Percentiles rank a stretch among this genome's conserved stretches.
Evolutionary conservation across 2,113 vertebrate species (phyloP).

Genomic region (Accipiter virgatus): DNA sequence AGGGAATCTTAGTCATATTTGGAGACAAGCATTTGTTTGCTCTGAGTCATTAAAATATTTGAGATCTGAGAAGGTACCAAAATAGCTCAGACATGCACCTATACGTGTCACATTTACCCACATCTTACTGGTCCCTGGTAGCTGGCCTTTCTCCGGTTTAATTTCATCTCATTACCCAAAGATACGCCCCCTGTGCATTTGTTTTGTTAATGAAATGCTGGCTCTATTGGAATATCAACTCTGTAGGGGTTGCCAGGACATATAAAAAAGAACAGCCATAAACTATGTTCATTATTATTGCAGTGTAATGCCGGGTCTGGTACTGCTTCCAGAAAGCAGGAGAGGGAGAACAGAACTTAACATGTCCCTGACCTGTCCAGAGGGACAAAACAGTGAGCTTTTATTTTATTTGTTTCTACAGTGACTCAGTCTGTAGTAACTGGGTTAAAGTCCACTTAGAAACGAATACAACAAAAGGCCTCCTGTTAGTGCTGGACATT

Average conservation of each 20-base stretch:
- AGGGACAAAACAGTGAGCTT: slow-evolving; percentile 71
- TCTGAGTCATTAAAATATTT: background rate
- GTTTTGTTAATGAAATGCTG: slow-evolving; percentile 41
- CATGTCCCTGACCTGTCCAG: slow-evolving; percentile 67
- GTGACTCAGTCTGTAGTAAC: slow-evolving; percentile 81
- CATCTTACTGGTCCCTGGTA: background rate
- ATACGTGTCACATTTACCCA: background rate
- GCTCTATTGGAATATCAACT: slow-evolving; percentile 20
- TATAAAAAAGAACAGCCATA: slow-evolving; percentile 37
- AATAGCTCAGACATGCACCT: slow-evolving; percentile 2
- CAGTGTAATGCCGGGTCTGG: background rate
- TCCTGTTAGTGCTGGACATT: slow-evolving; percentile 81
- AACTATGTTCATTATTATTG: slow-evolving; percentile 35
- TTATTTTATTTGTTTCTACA: slow-evolving; percentile 80
- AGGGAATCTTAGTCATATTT: background rate
- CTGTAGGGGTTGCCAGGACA: slow-evolving; percentile 13
- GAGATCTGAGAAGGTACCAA: background rate
- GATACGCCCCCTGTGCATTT: background rate
- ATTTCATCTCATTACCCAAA: slow-evolving; percentile 9
- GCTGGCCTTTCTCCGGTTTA: background rate
- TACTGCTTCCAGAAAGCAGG: slow-evolving; percentile 7
- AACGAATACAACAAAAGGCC: slow-evolving; percentile 79
- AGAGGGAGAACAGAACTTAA: slow-evolving; percentile 44
- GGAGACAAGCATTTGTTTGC: background rate
- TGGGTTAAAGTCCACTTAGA: slow-evolving; percentile 82